Evolutionary conservation across 2,797 vertebrate genomes (phyloP).

Genomic region (Okamejei kenojei): DNA sequence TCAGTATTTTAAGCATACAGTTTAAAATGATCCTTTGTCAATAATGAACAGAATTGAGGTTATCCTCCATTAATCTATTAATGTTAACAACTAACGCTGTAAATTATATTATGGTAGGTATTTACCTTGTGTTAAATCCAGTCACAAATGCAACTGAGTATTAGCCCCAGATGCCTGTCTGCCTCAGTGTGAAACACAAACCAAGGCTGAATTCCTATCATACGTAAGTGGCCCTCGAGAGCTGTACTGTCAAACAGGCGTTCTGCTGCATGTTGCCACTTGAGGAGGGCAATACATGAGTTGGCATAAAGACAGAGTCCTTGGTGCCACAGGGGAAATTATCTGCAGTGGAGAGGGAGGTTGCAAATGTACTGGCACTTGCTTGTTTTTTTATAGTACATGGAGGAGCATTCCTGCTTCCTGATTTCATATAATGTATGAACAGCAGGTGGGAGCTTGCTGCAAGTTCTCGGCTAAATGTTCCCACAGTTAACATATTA

Average conservation of each 20-base stretch:
- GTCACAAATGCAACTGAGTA: neutral
- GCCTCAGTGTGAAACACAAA: neutral
- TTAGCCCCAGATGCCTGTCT: neutral
- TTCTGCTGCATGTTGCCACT: neutral
- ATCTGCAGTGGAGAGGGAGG: neutral
- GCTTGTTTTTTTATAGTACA: neutral
- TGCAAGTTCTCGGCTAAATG: neutral
- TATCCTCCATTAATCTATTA: neutral
- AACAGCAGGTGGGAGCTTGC: neutral
- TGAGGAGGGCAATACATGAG: neutral
- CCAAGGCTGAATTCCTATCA: neutral
- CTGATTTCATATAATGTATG: neutral
- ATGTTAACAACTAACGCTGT: neutral
- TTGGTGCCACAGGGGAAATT: neutral
- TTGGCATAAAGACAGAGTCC: neutral
- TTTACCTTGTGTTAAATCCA: neutral
- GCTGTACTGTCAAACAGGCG: neutral
- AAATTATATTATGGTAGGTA: neutral
- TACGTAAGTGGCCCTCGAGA: neutral
- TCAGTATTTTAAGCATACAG: neutral
- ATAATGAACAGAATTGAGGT: neutral
- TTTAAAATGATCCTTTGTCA: neutral
- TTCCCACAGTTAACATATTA: neutral
- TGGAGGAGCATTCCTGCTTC: neutral
- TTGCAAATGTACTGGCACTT: neutral